Percentiles rank a stretch among this genome's conserved stretches.
Evolutionary conservation across 2,797 vertebrate genomes (phyloP).

Genomic region (Emydoidea blandingii): DNA sequence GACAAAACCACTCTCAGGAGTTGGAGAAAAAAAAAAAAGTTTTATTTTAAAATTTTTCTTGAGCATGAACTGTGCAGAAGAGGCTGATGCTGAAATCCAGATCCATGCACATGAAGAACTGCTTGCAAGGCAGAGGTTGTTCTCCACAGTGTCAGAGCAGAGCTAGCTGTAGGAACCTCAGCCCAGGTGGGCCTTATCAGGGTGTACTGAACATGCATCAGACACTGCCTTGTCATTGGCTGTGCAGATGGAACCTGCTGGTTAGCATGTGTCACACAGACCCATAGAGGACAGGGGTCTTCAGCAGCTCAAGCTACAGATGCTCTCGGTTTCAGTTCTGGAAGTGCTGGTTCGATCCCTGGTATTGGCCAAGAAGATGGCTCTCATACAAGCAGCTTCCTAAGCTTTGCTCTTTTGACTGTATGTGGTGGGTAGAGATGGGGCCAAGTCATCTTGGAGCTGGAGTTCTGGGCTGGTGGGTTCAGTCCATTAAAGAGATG

Average conservation of each 20-base stretch:
- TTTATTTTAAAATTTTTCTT: neutral
- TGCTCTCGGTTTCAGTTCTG: neutral
- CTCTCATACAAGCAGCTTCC: neutral
- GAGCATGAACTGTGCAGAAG: neutral
- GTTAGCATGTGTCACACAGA: neutral
- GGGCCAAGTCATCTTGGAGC: neutral
- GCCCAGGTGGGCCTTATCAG: neutral
- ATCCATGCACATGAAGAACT: neutral
- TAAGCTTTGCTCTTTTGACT: neutral
- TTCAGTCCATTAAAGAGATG: neutral
- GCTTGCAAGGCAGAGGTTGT: neutral
- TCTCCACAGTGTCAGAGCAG: neutral
- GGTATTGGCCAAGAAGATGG: neutral
- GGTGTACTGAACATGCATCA: neutral
- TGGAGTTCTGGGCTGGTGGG: no score
- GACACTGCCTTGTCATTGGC: neutral
- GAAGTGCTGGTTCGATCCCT: neutral
- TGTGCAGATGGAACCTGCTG: neutral
- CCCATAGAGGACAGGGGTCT: neutral
- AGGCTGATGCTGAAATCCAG: neutral
- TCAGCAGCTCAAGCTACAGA: neutral
- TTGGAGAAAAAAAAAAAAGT: slow-evolving; percentile 20
- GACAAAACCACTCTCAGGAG: neutral
- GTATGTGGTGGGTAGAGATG: neutral
- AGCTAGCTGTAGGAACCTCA: neutral